Evolutionary conservation across 2,113 vertebrate genomes (phyloP).

Genomic region (Myiozetetes cayanensis): DNA sequence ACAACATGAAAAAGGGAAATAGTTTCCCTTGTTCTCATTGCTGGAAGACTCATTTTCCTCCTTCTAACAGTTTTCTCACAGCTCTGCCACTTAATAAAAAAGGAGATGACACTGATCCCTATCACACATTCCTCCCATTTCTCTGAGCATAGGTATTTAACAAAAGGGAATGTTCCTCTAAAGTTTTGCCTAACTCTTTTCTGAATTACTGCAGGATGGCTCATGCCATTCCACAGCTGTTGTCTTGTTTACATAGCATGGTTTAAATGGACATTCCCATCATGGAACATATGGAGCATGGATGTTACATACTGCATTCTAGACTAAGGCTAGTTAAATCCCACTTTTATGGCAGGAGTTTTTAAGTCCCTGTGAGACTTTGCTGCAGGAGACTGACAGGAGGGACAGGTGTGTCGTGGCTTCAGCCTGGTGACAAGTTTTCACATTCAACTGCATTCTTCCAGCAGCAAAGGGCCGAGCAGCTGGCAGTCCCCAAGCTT

Average conservation of each 20-base stretch:
- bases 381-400: slow-evolving; percentile 74
- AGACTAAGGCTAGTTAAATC: slow-evolving; percentile 70
- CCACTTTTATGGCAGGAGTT: slow-evolving; percentile 69
- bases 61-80: neutral
- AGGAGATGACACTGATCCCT: neutral
- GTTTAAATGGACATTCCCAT: slow-evolving; percentile 56
- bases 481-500: slow-evolving; percentile 70
- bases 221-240: slow-evolving; percentile 68
- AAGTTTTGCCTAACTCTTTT: slow-evolving; percentile 51
- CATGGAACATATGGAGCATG: slow-evolving; percentile 46
- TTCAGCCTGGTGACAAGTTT: slow-evolving; percentile 75
- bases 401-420: slow-evolving; percentile 77
- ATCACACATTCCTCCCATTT: slow-evolving; percentile 20
- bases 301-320: slow-evolving; percentile 48
- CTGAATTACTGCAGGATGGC: neutral
- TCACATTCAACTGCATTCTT: slow-evolving; percentile 74
- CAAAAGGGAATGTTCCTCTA: slow-evolving; percentile 38
- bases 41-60: neutral
- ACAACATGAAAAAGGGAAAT: neutral
- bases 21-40: neutral
- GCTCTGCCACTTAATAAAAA: neutral
- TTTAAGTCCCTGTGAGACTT: slow-evolving; percentile 69
- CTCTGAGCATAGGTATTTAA: slow-evolving; percentile 8
- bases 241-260: slow-evolving; percentile 72
- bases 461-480: slow-evolving; percentile 60